phyloP scores from a whole-genome alignment of 37 sponge, comb jelly and placozoan species.

The Beroe ovata region DNA sequence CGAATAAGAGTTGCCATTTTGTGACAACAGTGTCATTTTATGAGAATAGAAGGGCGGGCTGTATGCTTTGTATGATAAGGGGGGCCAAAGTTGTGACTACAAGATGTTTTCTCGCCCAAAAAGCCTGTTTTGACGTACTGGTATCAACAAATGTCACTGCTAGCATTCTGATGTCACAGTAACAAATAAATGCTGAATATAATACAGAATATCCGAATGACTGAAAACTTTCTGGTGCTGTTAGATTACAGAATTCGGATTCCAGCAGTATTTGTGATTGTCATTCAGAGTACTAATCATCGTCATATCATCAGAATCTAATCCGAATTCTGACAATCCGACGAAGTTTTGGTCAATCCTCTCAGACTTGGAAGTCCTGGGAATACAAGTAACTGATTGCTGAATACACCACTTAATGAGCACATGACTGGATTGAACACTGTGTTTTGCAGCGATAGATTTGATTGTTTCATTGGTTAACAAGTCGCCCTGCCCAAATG shows the following conservation, averaged over 20 bases:
- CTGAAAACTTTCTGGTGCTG: no score
- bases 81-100: no score
- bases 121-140: no score
- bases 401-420: slow-evolving; percentile 2
- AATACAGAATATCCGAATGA: neutral
- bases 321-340: neutral
- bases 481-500: slow-evolving; percentile 37
- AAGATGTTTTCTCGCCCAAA: no score
- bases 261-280: slow-evolving; percentile 21
- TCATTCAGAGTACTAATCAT: neutral
- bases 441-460: slow-evolving; percentile 10
- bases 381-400: neutral
- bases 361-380: slow-evolving; percentile 51
- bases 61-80: no score
- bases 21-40: no score
- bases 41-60: no score
- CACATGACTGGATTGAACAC: neutral
- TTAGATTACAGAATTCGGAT: slow-evolving; percentile 4
- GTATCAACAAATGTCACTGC: no score
- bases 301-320: neutral
- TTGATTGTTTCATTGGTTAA: neutral
- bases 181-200: neutral
- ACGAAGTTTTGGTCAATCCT: neutral
- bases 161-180: no score
- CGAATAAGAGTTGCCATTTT: no score